phyloP scores from a whole-genome alignment of 2,888 invertebrate species.

The Gastrophysa polygoni region DNA sequence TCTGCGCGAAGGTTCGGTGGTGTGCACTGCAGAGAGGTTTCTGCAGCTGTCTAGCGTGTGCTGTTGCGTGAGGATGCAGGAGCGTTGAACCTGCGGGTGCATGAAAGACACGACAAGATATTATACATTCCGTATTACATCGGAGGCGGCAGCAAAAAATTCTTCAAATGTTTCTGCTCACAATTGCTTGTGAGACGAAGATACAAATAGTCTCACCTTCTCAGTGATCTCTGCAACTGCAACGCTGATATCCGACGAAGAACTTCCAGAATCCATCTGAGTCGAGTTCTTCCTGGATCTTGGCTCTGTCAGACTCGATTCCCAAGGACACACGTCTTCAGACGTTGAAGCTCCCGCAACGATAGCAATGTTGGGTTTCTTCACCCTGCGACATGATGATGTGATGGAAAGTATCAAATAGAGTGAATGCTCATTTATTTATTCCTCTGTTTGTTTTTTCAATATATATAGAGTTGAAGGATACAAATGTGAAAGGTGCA shows the following conservation, averaged over 20 bases:
- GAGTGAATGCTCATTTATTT: too few relatives aligned
- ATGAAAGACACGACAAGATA: too few relatives aligned
- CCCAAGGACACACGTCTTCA: slow-evolving; percentile 69
- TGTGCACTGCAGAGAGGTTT: slow-evolving; percentile 53
- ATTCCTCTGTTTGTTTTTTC: too few relatives aligned
- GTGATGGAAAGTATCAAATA: neutral
- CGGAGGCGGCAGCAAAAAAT: too few relatives aligned
- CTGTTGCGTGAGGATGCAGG: slow-evolving; percentile 69
- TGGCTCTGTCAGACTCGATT: slow-evolving; percentile 45
- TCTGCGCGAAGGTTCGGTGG: slow-evolving; percentile 52
- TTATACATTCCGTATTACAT: too few relatives aligned
- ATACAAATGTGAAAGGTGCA: neutral
- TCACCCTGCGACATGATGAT: slow-evolving; percentile 46
- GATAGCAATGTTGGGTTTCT: slow-evolving; percentile 56
- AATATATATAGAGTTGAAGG: neutral
- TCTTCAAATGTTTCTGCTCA: too few relatives aligned
- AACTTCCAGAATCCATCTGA: slow-evolving; percentile 72
- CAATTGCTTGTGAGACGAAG: too few relatives aligned
- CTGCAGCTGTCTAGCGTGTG: slow-evolving; percentile 69
- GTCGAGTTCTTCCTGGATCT: slow-evolving; percentile 69
- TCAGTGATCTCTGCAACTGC: slow-evolving; percentile 51
- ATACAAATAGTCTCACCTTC: slow-evolving; percentile 31
- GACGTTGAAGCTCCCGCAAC: slow-evolving; percentile 57
- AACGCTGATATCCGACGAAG: slow-evolving; percentile 76
- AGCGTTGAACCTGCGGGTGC: slow-evolving; percentile 67